Evolutionary conservation across 92 coral and sea anemone genomes (phyloP), one percentile per base, ranked within the genome.

Genomic region (Paramuricea clavata): DNA sequence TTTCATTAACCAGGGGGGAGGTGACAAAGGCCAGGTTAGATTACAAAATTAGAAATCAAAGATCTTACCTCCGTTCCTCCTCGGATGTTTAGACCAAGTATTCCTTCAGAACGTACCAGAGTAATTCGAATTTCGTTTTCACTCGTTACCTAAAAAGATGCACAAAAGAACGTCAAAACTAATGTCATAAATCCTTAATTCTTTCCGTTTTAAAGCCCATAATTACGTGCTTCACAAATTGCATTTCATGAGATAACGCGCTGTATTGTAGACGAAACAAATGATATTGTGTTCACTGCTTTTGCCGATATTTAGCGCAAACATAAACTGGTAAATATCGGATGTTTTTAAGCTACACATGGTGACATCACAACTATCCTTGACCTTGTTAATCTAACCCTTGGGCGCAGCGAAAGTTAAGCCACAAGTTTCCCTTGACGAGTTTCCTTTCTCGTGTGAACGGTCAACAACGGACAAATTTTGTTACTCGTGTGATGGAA

Each of bases 51-150:
- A 10, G 7, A 17, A 54, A 54, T 19, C 26, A 19, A 54, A 23
- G 28, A 19, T 49, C 50, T 39, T 93, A 93, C 96, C 94, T 93
- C 94, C 27, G 92, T 85, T 88, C 97, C 97, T 21, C 99, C 99
- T 93, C 95, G 92, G 54, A 96, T 96, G 87, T 96, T 96, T 68
- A 96, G 92, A 17, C 99, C 99, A 28, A 96, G 87, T 26, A 95
- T 91, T 15, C 98, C 99, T 39, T 92, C 95, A 17, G 81, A 87
- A 1, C 98, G 95, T 26, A 87, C 93, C 26, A 96, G 92, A 27
- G 88, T 75, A 12, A 96, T 93, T 72, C 93, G 94, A 19, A 96
- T 95, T 74, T 96, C 95, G 81, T 86, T 94, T 42, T 95, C 95
- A 54, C 93, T 97, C 61, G 93, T 93, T 28, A 93, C 91, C 99